Percentiles rank a stretch among this genome's conserved stretches.
Conservation (phyloP, 2,113 vertebrate genomes). For the Nothocercus nigrocapillus region DNA sequence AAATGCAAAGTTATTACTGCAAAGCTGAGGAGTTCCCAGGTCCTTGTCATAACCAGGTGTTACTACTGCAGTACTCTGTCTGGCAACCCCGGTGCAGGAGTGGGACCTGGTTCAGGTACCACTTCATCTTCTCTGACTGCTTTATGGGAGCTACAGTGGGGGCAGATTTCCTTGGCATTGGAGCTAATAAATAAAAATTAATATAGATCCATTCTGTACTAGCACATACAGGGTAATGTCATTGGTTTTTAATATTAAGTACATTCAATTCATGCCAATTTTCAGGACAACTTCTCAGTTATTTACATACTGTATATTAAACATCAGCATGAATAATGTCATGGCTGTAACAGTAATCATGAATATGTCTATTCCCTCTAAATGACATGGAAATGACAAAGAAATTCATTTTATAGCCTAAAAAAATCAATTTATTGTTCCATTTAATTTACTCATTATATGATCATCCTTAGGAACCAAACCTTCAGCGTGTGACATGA, state of each 20-base stretch:
- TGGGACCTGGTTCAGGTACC: fast-evolving
- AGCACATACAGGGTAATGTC: neutral
- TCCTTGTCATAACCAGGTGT: neutral
- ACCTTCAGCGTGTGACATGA: neutral
- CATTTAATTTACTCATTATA: slow-evolving; percentile 25
- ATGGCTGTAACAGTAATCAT: neutral
- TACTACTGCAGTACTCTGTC: neutral
- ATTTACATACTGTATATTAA: neutral
- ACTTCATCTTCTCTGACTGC: neutral
- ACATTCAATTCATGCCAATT: neutral
- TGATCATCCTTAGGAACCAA: neutral
- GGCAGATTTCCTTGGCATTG: neutral
- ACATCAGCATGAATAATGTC: neutral
- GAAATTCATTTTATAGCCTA: neutral
- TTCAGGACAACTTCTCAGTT: neutral
- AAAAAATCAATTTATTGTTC: slow-evolving; percentile 55
- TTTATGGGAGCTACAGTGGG: fast-evolving
- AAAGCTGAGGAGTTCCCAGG: fast-evolving
- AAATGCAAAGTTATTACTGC: neutral
- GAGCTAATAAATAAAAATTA: neutral
- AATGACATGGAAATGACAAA: slow-evolving; percentile 26
- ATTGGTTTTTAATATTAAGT: neutral
- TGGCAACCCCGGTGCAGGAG: neutral
- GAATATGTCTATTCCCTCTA: neutral
- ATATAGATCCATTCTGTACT: neutral